These are phyloP conservation scores for Caenorhabditis uteleia DNA, from an alignment of 2,888 invertebrate species.

Conservation along the genomic window DNA sequence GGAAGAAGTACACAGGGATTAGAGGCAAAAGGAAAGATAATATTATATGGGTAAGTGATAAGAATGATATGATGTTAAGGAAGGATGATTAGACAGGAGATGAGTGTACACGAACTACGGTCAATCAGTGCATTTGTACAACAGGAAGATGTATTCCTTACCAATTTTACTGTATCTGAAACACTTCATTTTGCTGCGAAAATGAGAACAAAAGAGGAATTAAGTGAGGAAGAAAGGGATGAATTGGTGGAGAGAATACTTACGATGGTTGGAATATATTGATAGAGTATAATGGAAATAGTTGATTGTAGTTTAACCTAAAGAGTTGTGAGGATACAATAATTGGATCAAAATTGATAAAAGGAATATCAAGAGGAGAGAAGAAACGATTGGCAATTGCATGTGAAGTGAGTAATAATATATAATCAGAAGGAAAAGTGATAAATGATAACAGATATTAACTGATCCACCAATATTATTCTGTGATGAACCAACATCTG, in stretches of 20 bases:
- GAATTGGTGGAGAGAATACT: slow-evolving; percentile 37
- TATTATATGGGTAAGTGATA: slow-evolving; percentile 42
- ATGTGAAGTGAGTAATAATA: slow-evolving; percentile 80
- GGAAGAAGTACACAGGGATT: slow-evolving; percentile 73
- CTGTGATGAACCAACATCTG: slow-evolving; percentile 57
- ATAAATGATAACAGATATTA: slow-evolving; percentile 47
- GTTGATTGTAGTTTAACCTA: slow-evolving; percentile 11
- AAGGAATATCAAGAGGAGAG: no score
- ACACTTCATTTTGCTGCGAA: slow-evolving; percentile 82
- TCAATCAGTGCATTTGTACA: slow-evolving; percentile 84
- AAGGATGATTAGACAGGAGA: no score
- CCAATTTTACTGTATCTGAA: slow-evolving; percentile 83
- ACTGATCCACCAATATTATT: slow-evolving; percentile 58
- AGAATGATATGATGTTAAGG: no score
- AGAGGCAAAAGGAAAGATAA: slow-evolving; percentile 38
- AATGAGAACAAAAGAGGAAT: slow-evolving; percentile 23
- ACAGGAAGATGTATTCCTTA: slow-evolving; percentile 86
- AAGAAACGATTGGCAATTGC: slow-evolving; percentile 93
- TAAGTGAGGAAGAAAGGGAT: slow-evolving; percentile 49
- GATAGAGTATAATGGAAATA: no score
- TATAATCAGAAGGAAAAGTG: no score
- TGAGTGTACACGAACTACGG: no score
- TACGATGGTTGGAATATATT: no score
- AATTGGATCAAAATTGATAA: slow-evolving; percentile 68
- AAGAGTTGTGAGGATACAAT: slow-evolving; percentile 4